These are phyloP conservation scores for Tinea semifulvella DNA, from an alignment of 2,888 invertebrate species.

Conservation along the genomic window DNA sequence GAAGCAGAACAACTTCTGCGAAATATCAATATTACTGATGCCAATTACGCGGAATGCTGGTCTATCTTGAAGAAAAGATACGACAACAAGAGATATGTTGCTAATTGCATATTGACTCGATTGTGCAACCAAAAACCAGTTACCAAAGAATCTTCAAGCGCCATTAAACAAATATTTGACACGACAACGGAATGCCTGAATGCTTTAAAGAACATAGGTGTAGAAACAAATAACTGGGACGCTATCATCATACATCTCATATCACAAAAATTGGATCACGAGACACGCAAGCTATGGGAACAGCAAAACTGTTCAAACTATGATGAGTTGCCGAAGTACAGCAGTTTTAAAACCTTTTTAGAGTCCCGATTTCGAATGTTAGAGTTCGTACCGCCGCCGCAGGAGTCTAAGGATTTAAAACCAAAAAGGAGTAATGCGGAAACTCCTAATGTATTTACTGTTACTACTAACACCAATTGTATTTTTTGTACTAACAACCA, in stretches of 20 bases:
- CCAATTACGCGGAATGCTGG: neutral
- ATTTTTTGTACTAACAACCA: no score
- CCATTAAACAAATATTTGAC: neutral
- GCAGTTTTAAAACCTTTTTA: no score
- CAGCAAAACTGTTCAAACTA: neutral
- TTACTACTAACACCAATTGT: no score
- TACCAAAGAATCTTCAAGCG: neutral
- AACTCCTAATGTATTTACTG: no score
- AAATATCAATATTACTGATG: neutral
- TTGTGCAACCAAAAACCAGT: neutral
- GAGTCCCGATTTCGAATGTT: no score
- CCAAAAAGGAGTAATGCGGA: no score
- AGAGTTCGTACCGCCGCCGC: no score
- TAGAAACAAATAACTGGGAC: neutral
- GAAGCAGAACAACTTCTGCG: no score
- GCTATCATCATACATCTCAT: neutral
- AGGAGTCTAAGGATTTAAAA: no score
- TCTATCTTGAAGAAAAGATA: neutral
- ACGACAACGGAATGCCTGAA: neutral
- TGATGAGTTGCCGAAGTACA: no score
- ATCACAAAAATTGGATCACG: no score
- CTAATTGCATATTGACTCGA: neutral
- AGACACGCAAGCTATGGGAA: slow-evolving; percentile 35
- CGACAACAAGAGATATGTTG: slow-evolving; percentile 4
- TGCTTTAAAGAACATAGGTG: neutral